Evolutionary conservation across 2,888 invertebrate genomes (phyloP).

Genomic region (Conus canariensis): DNA sequence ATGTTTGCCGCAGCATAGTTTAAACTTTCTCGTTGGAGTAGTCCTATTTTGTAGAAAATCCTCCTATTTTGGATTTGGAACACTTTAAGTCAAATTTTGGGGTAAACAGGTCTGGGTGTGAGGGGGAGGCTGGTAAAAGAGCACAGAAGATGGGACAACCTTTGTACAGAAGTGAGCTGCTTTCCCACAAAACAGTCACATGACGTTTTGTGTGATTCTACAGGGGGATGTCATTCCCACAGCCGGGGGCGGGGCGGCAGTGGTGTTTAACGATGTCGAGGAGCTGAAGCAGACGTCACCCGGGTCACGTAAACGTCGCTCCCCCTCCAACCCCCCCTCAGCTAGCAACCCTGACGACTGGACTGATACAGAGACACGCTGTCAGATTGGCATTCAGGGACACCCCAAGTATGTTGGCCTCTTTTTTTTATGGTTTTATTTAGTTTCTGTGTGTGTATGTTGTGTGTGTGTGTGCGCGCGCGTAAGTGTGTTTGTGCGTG

Average conservation of each 20-base stretch:
- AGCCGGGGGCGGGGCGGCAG: slow-evolving; percentile 94
- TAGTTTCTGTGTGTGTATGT: neutral
- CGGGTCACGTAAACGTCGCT: slow-evolving; percentile 72
- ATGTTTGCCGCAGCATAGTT: no score
- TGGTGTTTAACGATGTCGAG: slow-evolving; percentile 97
- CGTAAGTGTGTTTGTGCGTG: neutral
- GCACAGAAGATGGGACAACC: no score
- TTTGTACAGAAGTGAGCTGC: no score
- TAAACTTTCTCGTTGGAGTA: no score
- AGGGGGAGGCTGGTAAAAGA: no score
- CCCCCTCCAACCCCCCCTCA: slow-evolving; percentile 66
- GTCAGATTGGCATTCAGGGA: slow-evolving; percentile 75
- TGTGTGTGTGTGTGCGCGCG: neutral
- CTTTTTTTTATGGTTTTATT: neutral
- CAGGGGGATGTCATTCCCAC: slow-evolving; percentile 95
- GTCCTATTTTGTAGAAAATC: no score
- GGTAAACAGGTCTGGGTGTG: no score
- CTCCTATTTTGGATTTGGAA: no score
- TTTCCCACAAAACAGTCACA: no score
- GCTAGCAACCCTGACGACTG: slow-evolving; percentile 72
- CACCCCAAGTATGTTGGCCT: slow-evolving; percentile 54
- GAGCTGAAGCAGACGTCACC: slow-evolving; percentile 81
- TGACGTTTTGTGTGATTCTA: slow-evolving; percentile 38
- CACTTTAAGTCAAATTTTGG: no score
- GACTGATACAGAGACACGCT: slow-evolving; percentile 76